phyloP scores from a whole-genome alignment of 1,140 invertebrate genomes.

The Euura lappo region DNA sequence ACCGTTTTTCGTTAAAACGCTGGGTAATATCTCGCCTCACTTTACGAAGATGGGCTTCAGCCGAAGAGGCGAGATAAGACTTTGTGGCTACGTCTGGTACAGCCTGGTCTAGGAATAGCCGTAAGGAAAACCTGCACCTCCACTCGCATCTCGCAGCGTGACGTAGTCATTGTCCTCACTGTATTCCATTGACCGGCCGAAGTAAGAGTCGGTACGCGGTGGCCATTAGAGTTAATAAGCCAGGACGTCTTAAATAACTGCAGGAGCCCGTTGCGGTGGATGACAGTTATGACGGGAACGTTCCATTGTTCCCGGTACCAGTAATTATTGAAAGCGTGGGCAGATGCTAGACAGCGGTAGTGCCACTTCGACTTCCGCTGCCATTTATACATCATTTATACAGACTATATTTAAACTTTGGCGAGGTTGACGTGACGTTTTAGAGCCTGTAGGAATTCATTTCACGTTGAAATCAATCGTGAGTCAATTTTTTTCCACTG shows the following conservation, averaged over 20 bases:
- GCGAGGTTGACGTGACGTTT: too few species aligned
- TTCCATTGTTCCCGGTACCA: constrained; percentile 42
- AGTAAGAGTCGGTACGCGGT: constrained; percentile 8
- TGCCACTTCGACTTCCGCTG: background rate
- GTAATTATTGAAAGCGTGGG: constrained; percentile 45
- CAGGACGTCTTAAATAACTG: constrained; percentile 45
- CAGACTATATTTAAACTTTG: too few species aligned
- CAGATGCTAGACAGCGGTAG: background rate
- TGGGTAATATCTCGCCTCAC: background rate
- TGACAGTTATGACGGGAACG: constrained; percentile 50
- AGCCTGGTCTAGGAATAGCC: background rate
- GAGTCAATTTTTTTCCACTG: too few species aligned
- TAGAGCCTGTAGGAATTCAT: too few species aligned
- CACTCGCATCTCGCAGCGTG: background rate
- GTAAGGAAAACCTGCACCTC: background rate
- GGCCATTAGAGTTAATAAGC: constrained; percentile 51
- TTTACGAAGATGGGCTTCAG: constrained; percentile 1
- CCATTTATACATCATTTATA: background rate
- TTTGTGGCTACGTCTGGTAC: background rate
- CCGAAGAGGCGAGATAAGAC: background rate
- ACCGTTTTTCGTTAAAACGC: constrained; percentile 3
- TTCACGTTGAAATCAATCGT: too few species aligned
- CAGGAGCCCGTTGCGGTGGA: constrained; percentile 32
- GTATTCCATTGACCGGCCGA: background rate
- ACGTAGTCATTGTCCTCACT: background rate